Percentiles rank a stretch among this genome's conserved stretches.
These are phyloP conservation scores for Camelus dromedarius DNA, from an alignment of 2,113 vertebrate species.

Conservation along the genomic window DNA sequence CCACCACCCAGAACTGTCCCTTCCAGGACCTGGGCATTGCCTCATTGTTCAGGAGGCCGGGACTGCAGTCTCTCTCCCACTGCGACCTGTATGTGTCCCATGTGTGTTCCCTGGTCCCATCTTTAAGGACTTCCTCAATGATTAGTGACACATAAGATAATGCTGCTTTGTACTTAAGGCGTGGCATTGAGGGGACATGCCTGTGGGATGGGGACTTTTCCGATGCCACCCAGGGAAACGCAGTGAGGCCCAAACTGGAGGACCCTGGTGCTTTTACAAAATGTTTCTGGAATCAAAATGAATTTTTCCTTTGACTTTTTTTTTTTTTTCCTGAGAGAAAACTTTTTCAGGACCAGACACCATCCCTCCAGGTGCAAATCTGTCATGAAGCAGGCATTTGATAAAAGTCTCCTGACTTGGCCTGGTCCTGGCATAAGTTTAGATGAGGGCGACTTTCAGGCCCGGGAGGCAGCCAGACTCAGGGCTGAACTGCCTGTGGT, in stretches of 20 bases:
- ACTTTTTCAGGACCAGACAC: not conserved
- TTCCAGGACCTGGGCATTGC: not conserved
- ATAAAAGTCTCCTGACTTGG: not conserved
- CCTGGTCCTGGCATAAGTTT: not conserved
- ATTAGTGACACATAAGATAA: not conserved
- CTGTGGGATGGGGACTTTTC: not conserved
- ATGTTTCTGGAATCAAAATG: not conserved
- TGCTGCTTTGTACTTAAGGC: not conserved
- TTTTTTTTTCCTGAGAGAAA: not conserved
- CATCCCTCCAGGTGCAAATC: not conserved
- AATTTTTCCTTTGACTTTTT: not conserved
- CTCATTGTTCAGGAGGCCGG: not conserved
- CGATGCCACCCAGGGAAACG: not conserved
- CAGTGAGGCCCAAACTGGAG: too few relatives aligned
- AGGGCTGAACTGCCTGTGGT: not conserved
- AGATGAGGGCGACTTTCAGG: not conserved
- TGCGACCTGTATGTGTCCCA: too few relatives aligned
- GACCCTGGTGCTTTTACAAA: not conserved
- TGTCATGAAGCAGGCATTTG: not conserved
- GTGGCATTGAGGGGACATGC: too few relatives aligned
- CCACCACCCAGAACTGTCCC: not conserved
- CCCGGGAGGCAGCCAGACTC: not conserved
- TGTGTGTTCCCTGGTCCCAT: too few relatives aligned
- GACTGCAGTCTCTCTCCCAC: not conserved
- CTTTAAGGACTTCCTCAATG: not conserved